Evolutionary conservation across 2,797 vertebrate genomes (phyloP).

Genomic region (Halcyon leucocephala): DNA sequence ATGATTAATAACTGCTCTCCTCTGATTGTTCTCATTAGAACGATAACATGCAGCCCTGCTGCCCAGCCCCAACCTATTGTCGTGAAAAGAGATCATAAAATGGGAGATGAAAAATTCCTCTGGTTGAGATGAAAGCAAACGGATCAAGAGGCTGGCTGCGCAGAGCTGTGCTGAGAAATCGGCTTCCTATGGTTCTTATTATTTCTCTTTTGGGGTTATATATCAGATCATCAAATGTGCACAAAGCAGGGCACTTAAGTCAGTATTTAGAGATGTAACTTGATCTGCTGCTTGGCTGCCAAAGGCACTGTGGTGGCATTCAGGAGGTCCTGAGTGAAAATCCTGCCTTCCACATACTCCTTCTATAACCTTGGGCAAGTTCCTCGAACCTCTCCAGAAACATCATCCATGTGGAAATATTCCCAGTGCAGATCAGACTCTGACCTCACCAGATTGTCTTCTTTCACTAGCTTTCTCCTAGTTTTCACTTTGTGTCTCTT

Average conservation of each 20-base stretch:
- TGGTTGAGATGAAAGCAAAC: constrained; percentile 72
- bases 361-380: neutral
- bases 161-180: neutral
- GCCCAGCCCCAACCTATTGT: constrained; percentile 23
- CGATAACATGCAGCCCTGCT: constrained; percentile 9
- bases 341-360: neutral
- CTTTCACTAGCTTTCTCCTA: neutral
- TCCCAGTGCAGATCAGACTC: neutral
- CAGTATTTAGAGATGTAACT: neutral
- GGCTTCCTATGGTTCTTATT: constrained; percentile 15
- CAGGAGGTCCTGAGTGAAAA: neutral
- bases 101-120: constrained; percentile 67
- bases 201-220: constrained; percentile 39
- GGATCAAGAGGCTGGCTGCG: constrained; percentile 55
- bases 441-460: neutral
- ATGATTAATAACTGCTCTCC: constrained; percentile 70
- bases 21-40: constrained; percentile 71
- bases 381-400: neutral
- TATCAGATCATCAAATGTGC: neutral
- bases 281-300: neutral
- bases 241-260: neutral
- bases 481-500: accelerated
- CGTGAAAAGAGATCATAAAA: constrained; percentile 45
- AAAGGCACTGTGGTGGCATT: neutral
- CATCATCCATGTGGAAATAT: accelerated